Evolutionary conservation across 2,888 invertebrate species (phyloP), one percentile per base, ranked within the genome.

Genomic region (Silvanus unidentatus): DNA sequence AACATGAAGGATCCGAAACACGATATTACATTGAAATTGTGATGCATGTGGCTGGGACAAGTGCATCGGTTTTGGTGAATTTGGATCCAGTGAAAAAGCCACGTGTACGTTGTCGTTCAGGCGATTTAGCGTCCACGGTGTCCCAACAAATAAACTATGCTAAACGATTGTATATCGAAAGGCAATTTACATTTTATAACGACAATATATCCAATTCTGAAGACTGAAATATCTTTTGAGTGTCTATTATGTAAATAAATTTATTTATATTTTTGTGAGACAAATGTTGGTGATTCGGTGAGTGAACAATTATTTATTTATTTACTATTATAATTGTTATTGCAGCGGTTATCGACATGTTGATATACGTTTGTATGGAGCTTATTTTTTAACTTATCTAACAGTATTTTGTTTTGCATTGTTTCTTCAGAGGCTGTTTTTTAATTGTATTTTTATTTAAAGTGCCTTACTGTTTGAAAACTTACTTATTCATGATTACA

Each of bases 141-240:
- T 81, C 84, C 16, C 82, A 86, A 55, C 86, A 92, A 76, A 88
- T 95, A 52, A 91, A 89, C 64, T 89, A 89, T 72, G 94, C 94
- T 44, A 87, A 88, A 69, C 84, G 84, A 62, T 81, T 92, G 65
- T 85, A 85, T 72, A 84, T 88, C 66, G 93, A 94, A 74, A 77
- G 82, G 51, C 78, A 80, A 62, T 84, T 88, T 66, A 90, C 89
- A 43, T 75, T 86, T 53, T 58, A 54, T 39, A 58, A 56, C 38
- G 64, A 64, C 48, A 60, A 60, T 55, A 59, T 54, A 45, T 47
- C 53, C 40, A 54, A 50, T 41, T 42, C 50, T 44, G 66, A 66
- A 63, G 65, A 66, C 62, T 66, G 63, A 65, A 27, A 8, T 12
- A 12, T 32, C 13, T 8, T 12, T 32, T 32, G n/a, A 8, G 32